Base-by-base conservation (phyloP, 2,888 invertebrate species). In the Limnephilus lunatus region DNA sequence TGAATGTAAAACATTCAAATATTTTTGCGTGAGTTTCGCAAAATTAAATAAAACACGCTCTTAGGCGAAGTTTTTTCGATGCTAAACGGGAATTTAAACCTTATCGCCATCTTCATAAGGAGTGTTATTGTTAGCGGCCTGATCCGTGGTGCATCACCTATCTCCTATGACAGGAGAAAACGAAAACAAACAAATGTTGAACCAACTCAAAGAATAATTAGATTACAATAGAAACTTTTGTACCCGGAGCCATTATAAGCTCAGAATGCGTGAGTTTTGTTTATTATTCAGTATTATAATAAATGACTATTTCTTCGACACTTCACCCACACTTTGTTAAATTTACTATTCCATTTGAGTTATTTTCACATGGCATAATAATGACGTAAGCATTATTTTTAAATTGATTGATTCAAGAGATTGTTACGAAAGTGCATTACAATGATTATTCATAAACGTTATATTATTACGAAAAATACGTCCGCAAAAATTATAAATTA, bases 391-490 rank as follows among this genome's bases (percentile, higher is more conserved):
- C 68, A 68, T n/a, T 68, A 25, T n/a, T 68, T 25, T 25, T 0
- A 68, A 68, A 68, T n/a, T 68, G n/a, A 68, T 25, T 68, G 68
- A 68, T 68, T 68, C 9, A 9, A n/a, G 68, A 68, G n/a, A 68
- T 68, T 68, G 68, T 68, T 68, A 68, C 25, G 68, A 68, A 68
- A 68, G 68, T 11, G 9, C 9, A 68, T 68, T 25, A 68, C 4
- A 68, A 68, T 68, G 68, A 25, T 68, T 68, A 68, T 68, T 68
- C n/a, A 68, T 25, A n/a, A 25, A 68, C 25, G 68, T 53, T 19
- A 68, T 68, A n/a, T 68, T 68, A n/a, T 68, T 68, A 68, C 68
- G 68, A n/a, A n/a, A n/a, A n/a, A n/a, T 68, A 68, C 68, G 68
- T 68, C 68, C 25, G 68, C 68, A 68, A 68, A 68, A 25, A 68